Conservation (phyloP, 2,888 invertebrate species). For the Smittia aterrima region DNA sequence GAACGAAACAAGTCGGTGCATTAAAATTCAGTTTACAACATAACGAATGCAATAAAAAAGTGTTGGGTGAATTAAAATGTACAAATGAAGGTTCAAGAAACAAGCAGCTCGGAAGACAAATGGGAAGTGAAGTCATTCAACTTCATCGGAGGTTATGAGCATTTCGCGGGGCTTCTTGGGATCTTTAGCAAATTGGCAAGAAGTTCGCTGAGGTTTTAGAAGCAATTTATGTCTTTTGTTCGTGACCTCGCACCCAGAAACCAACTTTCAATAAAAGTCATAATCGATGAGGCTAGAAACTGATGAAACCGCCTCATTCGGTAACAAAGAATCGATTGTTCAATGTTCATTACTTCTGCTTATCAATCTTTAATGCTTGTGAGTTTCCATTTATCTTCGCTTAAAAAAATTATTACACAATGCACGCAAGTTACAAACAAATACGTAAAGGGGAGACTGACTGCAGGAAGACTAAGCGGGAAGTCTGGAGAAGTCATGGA, state of each 20-base stretch:
- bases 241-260: no score
- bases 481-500: not conserved
- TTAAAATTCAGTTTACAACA: not conserved
- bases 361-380: constrained; percentile 3
- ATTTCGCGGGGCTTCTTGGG: not conserved
- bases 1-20: not conserved
- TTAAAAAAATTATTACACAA: not conserved
- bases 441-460: not conserved
- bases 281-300: no score
- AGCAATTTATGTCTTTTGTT: no score
- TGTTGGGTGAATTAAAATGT: not conserved
- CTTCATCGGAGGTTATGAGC: not conserved
- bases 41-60: not conserved
- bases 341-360: not conserved
- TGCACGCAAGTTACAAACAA: no score
- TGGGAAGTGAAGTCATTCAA: not conserved
- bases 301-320: no score
- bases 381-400: not conserved
- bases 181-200: no score
- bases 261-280: no score
- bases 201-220: no score
- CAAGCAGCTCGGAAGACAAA: not conserved
- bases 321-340: not conserved
- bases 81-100: not conserved
- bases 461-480: not conserved